Base-by-base conservation (phyloP, 2,888 invertebrate species). In the Frankliniella intonsa region DNA sequence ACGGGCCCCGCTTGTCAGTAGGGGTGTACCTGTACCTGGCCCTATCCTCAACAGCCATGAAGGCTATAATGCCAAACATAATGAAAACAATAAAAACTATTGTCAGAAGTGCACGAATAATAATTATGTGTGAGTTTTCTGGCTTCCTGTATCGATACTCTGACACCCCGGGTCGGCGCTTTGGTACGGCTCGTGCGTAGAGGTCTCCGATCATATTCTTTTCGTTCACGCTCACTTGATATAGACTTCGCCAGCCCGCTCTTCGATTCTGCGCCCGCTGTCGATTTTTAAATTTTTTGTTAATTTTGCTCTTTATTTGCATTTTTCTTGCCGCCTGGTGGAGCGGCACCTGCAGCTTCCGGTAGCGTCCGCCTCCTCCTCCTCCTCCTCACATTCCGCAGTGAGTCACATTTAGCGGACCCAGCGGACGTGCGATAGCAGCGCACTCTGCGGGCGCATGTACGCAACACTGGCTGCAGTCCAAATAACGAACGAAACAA, bases 1-100 rank as follows among this genome's bases (percentile, higher is more conserved):
- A 76, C 69, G 38, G 38, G 69, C 69, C 22, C 69, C 22, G 69
- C 69, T 76, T 25, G 69, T 76, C 69, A 76, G 25, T 38, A 38
- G 38, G 38, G 38, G 38, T 38, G 38, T 38, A 38, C 38, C 38
- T 38, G 38, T 38, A 38, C 38, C 38, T 38, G 38, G 5, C 38
- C 38, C 38, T 38, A 38, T 5, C 38, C 38, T 38, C 38, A 38
- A 38, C 38, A 38, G 38, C 38, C 38, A 38, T 76, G 69, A n/a
- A 22, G 12, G 9, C 69, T 76, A 14, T 55, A 55, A 14, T 5
- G 12, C 55, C 17, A 55, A 14, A 55, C 14, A 55, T 7, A 14
- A 55, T 38, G 38, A 5, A 38, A 38, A 38, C 5, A 38, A 2
- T 5, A 38, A 38, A 38, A 3, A 38, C 5, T 38, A 3, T 38